Percentiles rank a stretch among this genome's conserved stretches.
phyloP scores from a whole-genome alignment of 2,113 vertebrate species.

The Formicarius rufipectus region DNA sequence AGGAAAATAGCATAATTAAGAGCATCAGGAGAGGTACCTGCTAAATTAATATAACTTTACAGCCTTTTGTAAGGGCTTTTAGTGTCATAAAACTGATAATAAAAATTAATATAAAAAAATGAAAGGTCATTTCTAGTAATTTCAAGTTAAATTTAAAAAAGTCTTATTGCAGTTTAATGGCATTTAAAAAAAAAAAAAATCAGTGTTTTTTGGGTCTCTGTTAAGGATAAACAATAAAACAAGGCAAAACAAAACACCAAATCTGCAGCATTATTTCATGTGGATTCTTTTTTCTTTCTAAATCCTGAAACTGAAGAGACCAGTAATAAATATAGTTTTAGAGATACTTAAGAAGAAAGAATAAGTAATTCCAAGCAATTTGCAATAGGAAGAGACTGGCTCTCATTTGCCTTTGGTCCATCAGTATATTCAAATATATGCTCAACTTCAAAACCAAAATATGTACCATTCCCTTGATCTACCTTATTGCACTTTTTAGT shows the following conservation, averaged over 20 bases:
- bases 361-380: background rate
- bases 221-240: background rate
- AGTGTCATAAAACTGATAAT: background rate
- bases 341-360: background rate
- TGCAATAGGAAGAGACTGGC: background rate
- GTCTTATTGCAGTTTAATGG: background rate
- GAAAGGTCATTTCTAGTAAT: background rate
- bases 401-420: background rate
- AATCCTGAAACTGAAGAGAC: background rate
- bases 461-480: background rate
- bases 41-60: background rate
- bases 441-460: background rate
- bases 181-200: background rate
- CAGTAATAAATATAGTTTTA: background rate
- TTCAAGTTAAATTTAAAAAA: background rate
- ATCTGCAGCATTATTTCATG: background rate
- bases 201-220: rapidly evolving
- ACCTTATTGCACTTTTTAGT: background rate
- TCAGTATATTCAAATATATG: background rate
- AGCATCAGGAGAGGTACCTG: background rate
- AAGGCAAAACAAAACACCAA: rapidly evolving
- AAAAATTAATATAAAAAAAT: background rate
- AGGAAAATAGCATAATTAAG: constrained; percentile 27
- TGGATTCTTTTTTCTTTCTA: background rate
- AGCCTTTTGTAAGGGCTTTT: background rate